Evolutionary conservation across 2,888 invertebrate species (phyloP), one percentile per base, ranked within the genome.

Genomic region (Hesperia comma): DNA sequence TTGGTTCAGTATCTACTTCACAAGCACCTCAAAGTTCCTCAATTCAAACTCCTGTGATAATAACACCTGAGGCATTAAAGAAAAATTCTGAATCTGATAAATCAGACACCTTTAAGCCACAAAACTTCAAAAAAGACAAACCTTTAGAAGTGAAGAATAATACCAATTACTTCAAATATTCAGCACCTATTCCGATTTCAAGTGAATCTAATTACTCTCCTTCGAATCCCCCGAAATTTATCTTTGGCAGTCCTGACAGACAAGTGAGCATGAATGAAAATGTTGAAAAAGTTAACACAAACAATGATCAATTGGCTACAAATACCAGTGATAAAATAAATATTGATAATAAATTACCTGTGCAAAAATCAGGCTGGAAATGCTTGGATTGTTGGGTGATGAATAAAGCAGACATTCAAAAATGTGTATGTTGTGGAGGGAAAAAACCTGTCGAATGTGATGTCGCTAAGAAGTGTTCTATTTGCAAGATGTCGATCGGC

Each of bases 391-490:
- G 85, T 67, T 84, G 78, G 82, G 80, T 83, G 17, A 64, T 67
- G n/a, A 87, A 87, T 68, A 79, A 83, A 66, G 41, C 71, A 1
- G 74, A 75, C 40, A 71, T 74, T n/a, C 83, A 84, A 26, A 79
- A 79, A 53, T 87, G 87, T 72, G 77, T 77, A 6, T 82, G 83
- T 51, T 90, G 88, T 74, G 84, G 84, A 3, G 75, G 71, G 10
- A 79, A 79, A 51, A 77, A 74, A 40, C 75, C 78, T 6, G 15
- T 63, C 2, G 69, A 63, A 12, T 49, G 64, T 53, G 58, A 54
- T 10, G 70, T 70, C 12, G 14, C 57, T 0, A 41, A 69, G 12
- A 80, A 79, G 69, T 86, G 85, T 70, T 68, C 75, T 2, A 70
- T 74, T 40, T 85, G 86, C 72, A 80, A 85, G 53, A 56, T 77